Percentiles rank a stretch among this genome's conserved stretches.
phyloP scores from a whole-genome alignment of 1,140 invertebrate species.

The Drosophila arawakana region DNA sequence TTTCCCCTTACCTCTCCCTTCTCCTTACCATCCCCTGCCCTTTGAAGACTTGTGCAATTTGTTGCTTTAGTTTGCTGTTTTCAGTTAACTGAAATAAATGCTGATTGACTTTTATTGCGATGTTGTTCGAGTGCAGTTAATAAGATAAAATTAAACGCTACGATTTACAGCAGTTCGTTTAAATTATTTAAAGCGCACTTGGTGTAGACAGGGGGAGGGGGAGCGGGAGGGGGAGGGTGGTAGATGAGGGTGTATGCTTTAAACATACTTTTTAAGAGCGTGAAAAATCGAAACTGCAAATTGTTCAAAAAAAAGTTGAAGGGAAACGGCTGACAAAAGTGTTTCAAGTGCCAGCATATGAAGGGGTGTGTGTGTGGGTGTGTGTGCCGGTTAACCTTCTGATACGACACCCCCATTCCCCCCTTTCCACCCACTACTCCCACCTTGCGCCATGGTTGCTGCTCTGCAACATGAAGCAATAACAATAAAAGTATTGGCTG shows the following conservation, averaged over 20 bases:
- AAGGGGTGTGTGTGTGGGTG: constrained; percentile 28
- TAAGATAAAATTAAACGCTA: constrained; percentile 58
- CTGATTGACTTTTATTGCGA: constrained; percentile 79
- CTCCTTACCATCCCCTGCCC: background rate
- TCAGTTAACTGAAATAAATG: constrained; percentile 77
- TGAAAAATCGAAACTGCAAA: constrained; percentile 71
- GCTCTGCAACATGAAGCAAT: constrained; percentile 70
- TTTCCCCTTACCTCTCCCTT: background rate
- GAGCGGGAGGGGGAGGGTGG: background rate
- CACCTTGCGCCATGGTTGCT: constrained; percentile 26
- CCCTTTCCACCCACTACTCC: background rate
- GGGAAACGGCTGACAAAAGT: constrained; percentile 58
- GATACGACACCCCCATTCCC: background rate
- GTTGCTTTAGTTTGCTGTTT: constrained; percentile 54
- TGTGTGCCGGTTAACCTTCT: constrained; percentile 31
- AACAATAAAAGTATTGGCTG: constrained; percentile 81
- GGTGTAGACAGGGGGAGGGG: background rate
- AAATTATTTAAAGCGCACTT: constrained; percentile 62
- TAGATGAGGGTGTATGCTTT: background rate
- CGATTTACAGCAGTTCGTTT: constrained; percentile 69
- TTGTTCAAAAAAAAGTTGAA: constrained; percentile 53
- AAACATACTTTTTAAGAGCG: constrained; percentile 43
- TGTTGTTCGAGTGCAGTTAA: constrained; percentile 56
- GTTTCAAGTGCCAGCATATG: constrained; percentile 64
- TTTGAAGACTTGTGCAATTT: constrained; percentile 13